These are phyloP conservation scores for Eidolon dupreanum DNA, from an alignment of 2,797 vertebrate genomes.

Conservation along the genomic window DNA sequence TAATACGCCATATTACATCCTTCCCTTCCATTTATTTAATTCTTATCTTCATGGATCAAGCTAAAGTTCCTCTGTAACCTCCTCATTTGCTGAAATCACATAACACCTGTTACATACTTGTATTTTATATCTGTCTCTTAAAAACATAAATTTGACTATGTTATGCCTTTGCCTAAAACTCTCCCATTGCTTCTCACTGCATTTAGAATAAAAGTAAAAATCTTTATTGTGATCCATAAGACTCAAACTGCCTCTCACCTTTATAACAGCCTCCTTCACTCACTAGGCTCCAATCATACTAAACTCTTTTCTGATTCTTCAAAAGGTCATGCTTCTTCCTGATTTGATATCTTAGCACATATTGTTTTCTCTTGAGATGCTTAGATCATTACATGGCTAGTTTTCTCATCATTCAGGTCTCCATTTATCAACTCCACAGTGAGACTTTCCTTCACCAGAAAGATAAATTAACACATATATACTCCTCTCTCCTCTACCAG, in stretches of 20 bases:
- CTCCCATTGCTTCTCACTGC: background rate
- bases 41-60: background rate
- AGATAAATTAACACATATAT: background rate
- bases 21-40: background rate
- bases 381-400: background rate
- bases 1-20: background rate
- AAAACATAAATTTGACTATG: background rate
- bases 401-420: background rate
- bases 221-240: background rate
- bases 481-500: background rate
- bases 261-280: background rate
- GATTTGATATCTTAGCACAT: background rate
- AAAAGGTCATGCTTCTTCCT: constrained; percentile 23
- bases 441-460: background rate
- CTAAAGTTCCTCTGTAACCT: background rate
- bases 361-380: background rate
- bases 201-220: constrained; percentile 11
- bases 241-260: background rate
- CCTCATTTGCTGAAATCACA: background rate
- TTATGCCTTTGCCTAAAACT: background rate
- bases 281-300: background rate
- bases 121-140: background rate
- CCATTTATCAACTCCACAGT: background rate
- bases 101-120: background rate
- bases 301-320: background rate